phyloP scores from a whole-genome alignment of 2,888 invertebrate species.

The Teleiodes luculella region DNA sequence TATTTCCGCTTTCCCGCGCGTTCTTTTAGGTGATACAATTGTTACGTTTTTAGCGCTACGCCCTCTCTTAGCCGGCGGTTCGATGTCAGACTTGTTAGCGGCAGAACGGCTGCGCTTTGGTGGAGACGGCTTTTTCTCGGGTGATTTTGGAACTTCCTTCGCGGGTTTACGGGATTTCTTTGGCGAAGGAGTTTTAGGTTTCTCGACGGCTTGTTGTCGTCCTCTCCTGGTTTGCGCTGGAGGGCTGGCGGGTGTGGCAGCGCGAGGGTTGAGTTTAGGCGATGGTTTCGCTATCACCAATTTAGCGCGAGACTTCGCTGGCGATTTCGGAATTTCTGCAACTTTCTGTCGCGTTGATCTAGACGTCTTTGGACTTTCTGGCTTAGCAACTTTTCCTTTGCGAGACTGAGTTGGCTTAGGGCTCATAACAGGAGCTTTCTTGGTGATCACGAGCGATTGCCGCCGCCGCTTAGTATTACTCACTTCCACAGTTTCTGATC shows the following conservation, averaged over 20 bases:
- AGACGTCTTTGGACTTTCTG: conserved; percentile 21
- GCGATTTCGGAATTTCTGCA: neutral
- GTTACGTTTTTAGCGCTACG: neutral
- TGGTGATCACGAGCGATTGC: conserved; percentile 42
- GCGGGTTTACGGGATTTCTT: conserved; percentile 29
- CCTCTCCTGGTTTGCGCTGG: conserved; percentile 3
- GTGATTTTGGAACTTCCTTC: neutral
- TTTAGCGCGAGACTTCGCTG: conserved; percentile 33
- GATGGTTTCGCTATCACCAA: conserved; percentile 42
- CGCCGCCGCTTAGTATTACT: conserved; percentile 34
- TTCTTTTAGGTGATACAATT: conserved; percentile 18
- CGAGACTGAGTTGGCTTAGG: conserved; percentile 24
- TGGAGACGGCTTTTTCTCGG: neutral
- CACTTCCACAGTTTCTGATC: conserved; percentile 3
- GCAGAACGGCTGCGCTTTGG: neutral
- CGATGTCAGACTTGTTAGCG: conserved; percentile 14
- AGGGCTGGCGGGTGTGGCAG: too few species aligned
- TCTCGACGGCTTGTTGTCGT: neutral
- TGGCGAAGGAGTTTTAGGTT: conserved; percentile 24
- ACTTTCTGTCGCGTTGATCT: neutral
- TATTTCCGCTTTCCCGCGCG: conserved; percentile 12
- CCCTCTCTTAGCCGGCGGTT: neutral
- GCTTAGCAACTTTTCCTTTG: neutral
- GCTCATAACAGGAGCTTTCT: conserved; percentile 45
- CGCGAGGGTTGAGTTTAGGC: conserved; percentile 40